phyloP scores from a whole-genome alignment of 2,797 vertebrate species.

The Balearica regulorum region DNA sequence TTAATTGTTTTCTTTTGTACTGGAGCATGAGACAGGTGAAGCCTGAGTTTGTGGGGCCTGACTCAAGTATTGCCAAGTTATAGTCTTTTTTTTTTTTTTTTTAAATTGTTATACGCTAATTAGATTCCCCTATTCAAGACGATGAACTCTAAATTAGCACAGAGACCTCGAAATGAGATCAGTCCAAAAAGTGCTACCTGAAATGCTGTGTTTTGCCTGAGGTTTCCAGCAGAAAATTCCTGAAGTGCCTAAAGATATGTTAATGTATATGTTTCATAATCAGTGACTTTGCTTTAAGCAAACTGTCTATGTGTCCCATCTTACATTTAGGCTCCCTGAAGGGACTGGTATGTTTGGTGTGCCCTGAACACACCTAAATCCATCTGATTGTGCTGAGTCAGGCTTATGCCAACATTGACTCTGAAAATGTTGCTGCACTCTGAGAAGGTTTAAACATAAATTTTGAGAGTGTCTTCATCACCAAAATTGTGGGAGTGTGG shows the following conservation, averaged over 20 bases:
- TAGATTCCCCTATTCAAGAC: too few relatives aligned
- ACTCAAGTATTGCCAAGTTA: too few relatives aligned
- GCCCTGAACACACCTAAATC: background rate
- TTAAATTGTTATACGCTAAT: too few relatives aligned
- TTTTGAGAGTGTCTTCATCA: background rate
- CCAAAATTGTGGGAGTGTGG: background rate
- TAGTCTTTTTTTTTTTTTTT: too few relatives aligned
- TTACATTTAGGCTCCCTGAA: background rate
- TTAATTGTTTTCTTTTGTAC: too few relatives aligned
- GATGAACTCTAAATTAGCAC: background rate
- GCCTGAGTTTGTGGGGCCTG: too few relatives aligned
- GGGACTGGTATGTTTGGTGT: background rate
- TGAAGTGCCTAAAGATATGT: background rate
- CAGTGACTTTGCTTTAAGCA: background rate
- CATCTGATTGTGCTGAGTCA: background rate
- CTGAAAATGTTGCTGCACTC: background rate
- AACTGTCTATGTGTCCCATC: background rate
- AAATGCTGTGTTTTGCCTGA: background rate
- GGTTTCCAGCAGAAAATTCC: background rate
- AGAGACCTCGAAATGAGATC: background rate
- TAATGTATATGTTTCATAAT: background rate
- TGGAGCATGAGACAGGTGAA: too few relatives aligned
- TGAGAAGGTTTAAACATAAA: background rate
- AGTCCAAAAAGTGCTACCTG: background rate
- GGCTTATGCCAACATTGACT: background rate